Evolutionary conservation across 2,797 vertebrate genomes (phyloP), one percentile per base, ranked within the genome.

Genomic region (Yasuhikotakia modesta): DNA sequence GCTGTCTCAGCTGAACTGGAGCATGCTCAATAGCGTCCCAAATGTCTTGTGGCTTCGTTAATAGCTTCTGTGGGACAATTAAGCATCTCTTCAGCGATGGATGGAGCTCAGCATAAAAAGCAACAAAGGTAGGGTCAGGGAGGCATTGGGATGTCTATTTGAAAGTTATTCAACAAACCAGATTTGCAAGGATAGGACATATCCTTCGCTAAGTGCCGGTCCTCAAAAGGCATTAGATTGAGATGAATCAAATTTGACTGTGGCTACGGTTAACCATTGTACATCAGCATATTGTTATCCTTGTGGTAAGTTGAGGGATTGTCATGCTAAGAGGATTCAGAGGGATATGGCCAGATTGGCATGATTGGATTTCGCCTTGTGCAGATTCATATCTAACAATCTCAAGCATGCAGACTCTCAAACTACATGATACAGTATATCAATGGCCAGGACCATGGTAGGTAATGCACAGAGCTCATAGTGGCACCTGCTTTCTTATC

Each of bases 341-440:
- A 32, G 46, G 66, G 70, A 75, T 82, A 22, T 76, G 16, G 65
- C 58, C 12, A 61, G 78, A 79, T 78, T 83, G 78, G 57, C 61
- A 61, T 82, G 71, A 78, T 76, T 83, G 80, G 84, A 80, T 83
- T 81, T 78, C 39, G 70, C 69, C 64, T 58, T 69, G 46, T 66
- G 12, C 60, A 76, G 60, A 81, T 60, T 79, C 30, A 75, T 83
- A 58, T 57, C 46, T 8, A 70, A 27, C 43, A 32, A 10, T 39
- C 48, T 64, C 22, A 70, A 70, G 58, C 6, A 60, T n/a, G n/a
- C n/a, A n/a, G n/a, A n/a, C n/a, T 57, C 16, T 30, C 11, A 1
- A 48, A 65, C 48, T 71, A 5, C 24, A 57, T 17, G 2, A 57
- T 57, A 30, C 16, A 52, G 45, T 17, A 21, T 43, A 45, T 53